These are phyloP conservation scores for Ceratosolen fusciceps DNA, from an alignment of 1,140 invertebrate genomes.

Conservation along the genomic window DNA sequence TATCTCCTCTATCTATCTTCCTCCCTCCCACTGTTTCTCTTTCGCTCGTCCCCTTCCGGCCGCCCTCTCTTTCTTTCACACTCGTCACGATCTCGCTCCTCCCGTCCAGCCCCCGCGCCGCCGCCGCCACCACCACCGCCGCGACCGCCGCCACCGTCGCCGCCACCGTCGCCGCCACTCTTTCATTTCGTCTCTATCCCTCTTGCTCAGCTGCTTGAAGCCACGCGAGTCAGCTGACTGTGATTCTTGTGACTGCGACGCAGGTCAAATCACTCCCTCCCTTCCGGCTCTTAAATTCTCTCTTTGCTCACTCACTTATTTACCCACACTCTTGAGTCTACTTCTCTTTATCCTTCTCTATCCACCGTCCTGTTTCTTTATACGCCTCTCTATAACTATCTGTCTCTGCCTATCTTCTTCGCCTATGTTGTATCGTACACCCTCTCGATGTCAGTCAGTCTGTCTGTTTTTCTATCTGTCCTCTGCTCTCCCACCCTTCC, in stretches of 20 bases:
- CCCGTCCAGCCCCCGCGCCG: too few species aligned
- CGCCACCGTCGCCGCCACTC: neutral
- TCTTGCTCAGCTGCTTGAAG: slow-evolving; percentile 57
- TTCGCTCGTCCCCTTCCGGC: neutral
- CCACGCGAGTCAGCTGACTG: slow-evolving; percentile 63
- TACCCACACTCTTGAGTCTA: neutral
- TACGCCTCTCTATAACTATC: neutral
- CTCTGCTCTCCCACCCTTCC: too few species aligned
- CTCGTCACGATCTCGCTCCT: too few species aligned
- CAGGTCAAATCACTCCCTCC: slow-evolving; percentile 53
- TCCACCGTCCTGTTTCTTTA: slow-evolving; percentile 7
- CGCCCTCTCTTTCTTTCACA: neutral
- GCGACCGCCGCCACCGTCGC: too few species aligned
- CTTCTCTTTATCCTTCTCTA: neutral
- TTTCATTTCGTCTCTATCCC: neutral
- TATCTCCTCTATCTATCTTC: neutral
- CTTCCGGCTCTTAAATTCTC: slow-evolving; percentile 17
- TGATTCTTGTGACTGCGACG: slow-evolving; percentile 50
- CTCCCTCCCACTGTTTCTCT: slow-evolving; percentile 7
- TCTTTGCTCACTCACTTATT: neutral
- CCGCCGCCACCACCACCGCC: too few species aligned
- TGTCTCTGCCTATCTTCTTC: neutral
- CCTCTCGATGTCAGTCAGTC: neutral
- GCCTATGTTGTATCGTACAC: neutral
- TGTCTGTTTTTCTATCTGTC: neutral